Base-by-base conservation (phyloP, 2,113 vertebrate genomes). In the Hypanus sabinus region DNA sequence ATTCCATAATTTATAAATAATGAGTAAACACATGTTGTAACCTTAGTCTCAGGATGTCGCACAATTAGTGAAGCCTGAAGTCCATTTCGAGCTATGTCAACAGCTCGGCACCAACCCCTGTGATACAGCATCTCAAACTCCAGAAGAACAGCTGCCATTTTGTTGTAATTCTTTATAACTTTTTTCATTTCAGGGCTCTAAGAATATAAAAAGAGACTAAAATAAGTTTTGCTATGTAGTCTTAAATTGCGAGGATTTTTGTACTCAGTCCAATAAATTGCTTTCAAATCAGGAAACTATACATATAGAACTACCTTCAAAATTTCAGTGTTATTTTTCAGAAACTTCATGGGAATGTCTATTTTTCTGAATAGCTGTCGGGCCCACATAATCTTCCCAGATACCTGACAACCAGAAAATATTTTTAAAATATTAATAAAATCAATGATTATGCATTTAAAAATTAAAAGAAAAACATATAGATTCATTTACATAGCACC, bases 301-400 rank as follows among this genome's bases (percentile, higher is more conserved):
- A 55, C 30, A 12, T 11, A 88, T 24, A 33, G 3, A 80, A 94
- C 93, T 88, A 98, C 98, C 97, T 97, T 96, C 27, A 97, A 55
- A 94, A 97, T 93, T 1, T 96, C 93, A 0, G 96, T 94, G 95
- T 97, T 97, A 94, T 96, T 96, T 95, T 97, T 97, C 93, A 98
- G 95, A 94, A 96, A 95, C 94, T 95, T 95, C 97, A 98, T 98
- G 80, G 98, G 97, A 94, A 94, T 94, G 75, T 98, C 96, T 80
- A 97, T 96, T 96, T 97, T 98, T 94, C 96, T 96, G 95, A 96
- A 97, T 7, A 98, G 96, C 94, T 97, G 97, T n/a, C 96, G 96
- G 94, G 97, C 96, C 98, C 98, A 98, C 95, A 97, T 96, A 92
- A 98, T 96, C 95, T 97, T 96, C 27, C 97, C 97, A 33, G 97